phyloP scores from a whole-genome alignment of 2,797 vertebrate genomes.

The Euthynnus affinis region DNA sequence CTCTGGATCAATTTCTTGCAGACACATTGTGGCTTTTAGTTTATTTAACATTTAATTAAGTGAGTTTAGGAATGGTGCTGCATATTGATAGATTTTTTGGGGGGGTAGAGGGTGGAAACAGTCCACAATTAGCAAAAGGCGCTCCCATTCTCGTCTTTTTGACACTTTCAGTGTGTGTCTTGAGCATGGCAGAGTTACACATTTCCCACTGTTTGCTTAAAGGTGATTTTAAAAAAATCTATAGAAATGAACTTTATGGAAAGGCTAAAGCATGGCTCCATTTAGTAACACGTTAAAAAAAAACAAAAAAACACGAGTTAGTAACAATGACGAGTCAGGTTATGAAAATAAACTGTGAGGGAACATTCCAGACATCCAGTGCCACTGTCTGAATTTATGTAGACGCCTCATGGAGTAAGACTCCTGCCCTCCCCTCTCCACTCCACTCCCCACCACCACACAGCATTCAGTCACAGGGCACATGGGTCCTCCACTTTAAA shows the following conservation, averaged over 20 bases:
- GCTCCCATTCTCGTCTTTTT: slow-evolving; percentile 16
- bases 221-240: no score
- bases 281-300: slow-evolving; percentile 34
- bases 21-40: slow-evolving; percentile 65
- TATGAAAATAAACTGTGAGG: slow-evolving; percentile 56
- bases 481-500: slow-evolving; percentile 21
- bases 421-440: neutral
- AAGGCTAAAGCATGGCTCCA: slow-evolving; percentile 14
- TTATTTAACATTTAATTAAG: slow-evolving; percentile 73
- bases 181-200: slow-evolving; percentile 21
- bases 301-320: slow-evolving; percentile 15
- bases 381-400: slow-evolving; percentile 43
- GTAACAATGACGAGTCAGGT: slow-evolving; percentile 37
- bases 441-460: neutral
- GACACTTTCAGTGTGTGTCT: slow-evolving; percentile 25
- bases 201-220: slow-evolving; percentile 12
- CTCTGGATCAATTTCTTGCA: slow-evolving; percentile 66
- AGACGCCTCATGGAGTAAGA: slow-evolving; percentile 20
- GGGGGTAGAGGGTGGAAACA: neutral
- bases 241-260: neutral
- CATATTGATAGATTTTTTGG: slow-evolving; percentile 49
- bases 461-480: neutral
- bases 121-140: slow-evolving; percentile 21
- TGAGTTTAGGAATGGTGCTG: slow-evolving; percentile 39
- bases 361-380: slow-evolving; percentile 50